A percentile compares a stretch with the other conserved stretches of the same genome.
Conservation (phyloP, 2,888 invertebrate species). For the Lottia gigantea region DNA sequence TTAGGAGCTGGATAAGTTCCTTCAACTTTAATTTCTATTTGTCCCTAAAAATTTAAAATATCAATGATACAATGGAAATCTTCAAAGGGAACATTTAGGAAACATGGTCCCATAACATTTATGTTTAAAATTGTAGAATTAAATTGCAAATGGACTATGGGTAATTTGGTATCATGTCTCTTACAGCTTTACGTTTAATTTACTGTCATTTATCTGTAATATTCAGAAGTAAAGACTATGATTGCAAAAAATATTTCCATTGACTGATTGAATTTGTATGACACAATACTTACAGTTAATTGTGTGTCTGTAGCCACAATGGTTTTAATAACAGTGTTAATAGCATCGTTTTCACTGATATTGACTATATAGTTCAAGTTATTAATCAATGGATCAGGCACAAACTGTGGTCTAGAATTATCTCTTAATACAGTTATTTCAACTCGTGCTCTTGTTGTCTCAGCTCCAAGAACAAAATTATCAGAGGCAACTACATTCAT, state of each 20-base stretch:
- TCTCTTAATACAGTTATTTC: not conserved
- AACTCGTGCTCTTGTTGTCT: not conserved
- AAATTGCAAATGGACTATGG: too few relatives aligned
- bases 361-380: not conserved
- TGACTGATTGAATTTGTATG: too few relatives aligned
- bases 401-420: conserved; percentile 1
- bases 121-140: too few relatives aligned
- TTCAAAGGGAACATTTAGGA: too few relatives aligned
- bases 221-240: too few relatives aligned
- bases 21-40: conserved; percentile 33
- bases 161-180: too few relatives aligned
- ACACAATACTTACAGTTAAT: not conserved
- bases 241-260: too few relatives aligned
- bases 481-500: not conserved
- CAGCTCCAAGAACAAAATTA: not conserved
- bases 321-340: not conserved
- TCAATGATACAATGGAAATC: not conserved
- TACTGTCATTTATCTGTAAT: too few relatives aligned
- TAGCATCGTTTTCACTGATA: conserved; percentile 5
- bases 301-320: conserved; percentile 6
- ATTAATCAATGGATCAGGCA: too few relatives aligned
- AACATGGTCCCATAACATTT: too few relatives aligned
- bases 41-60: conserved; percentile 31
- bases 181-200: too few relatives aligned
- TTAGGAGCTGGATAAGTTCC: conserved; percentile 49